Percentiles rank a stretch among this genome's conserved stretches.
Evolutionary conservation across 2,113 vertebrate genomes (phyloP).

Genomic region (Abramis brama): DNA sequence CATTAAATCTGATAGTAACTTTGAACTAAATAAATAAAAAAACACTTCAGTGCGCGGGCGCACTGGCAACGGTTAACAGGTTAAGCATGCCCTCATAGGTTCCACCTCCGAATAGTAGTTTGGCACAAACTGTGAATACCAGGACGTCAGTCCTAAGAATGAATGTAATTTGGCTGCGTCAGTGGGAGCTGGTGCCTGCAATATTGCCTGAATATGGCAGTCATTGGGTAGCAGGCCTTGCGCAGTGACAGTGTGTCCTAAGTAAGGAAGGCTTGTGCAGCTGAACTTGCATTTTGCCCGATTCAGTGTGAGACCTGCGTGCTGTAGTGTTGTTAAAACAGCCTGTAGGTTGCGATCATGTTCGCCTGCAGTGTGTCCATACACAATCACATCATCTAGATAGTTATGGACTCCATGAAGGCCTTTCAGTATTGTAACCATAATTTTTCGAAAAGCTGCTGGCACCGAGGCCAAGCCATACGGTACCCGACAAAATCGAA

Average conservation of each 20-base stretch:
- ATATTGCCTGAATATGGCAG: background rate
- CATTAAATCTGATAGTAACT: too few relatives aligned
- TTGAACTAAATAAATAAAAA: too few relatives aligned
- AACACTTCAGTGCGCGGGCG: too few relatives aligned
- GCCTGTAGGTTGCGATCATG: background rate
- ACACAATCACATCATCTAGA: slow-evolving; percentile 37
- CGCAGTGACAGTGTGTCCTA: slow-evolving; percentile 2
- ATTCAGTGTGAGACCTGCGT: background rate
- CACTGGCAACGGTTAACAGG: too few relatives aligned
- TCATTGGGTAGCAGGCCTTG: slow-evolving; percentile 17
- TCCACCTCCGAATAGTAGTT: slow-evolving; percentile 12
- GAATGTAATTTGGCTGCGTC: slow-evolving; percentile 6
- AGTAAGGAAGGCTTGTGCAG: background rate
- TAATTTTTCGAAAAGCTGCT: slow-evolving; percentile 37
- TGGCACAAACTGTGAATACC: slow-evolving; percentile 13
- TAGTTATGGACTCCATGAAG: slow-evolving; percentile 20
- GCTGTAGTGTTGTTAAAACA: background rate
- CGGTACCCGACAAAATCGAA: background rate
- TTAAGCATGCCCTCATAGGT: background rate
- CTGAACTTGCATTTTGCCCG: slow-evolving; percentile 13
- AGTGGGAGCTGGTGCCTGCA: background rate
- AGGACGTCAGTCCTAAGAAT: slow-evolving; percentile 34
- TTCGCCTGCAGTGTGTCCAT: background rate
- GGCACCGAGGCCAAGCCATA: slow-evolving; percentile 20
- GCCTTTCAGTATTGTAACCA: slow-evolving; percentile 22